Evolutionary conservation across 2,888 invertebrate species (phyloP).

Genomic region (Nemapogon koenigi): DNA sequence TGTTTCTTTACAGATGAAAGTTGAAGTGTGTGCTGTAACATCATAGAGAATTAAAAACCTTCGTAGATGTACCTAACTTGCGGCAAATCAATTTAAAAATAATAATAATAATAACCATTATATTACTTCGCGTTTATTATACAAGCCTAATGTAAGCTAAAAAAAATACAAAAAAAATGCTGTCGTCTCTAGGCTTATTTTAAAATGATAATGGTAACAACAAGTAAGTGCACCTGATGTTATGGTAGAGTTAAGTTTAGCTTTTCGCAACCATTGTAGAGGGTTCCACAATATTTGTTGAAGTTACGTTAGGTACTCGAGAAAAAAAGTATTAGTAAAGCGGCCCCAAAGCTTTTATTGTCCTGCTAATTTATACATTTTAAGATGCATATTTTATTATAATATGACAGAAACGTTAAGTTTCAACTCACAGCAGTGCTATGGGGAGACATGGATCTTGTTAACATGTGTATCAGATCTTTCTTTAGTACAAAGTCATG

Average conservation of each 20-base stretch:
- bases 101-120: conserved; percentile 35
- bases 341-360: conserved; percentile 32
- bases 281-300: no score
- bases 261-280: conserved; percentile 4
- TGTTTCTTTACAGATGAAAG: conserved; percentile 53
- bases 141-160: conserved; percentile 53
- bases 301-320: conserved; percentile 1
- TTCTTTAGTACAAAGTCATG: conserved; percentile 45
- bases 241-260: background rate
- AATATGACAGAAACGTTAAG: conserved; percentile 59
- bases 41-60: conserved; percentile 57
- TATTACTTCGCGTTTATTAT: conserved; percentile 47
- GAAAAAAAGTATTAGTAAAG: conserved; percentile 41
- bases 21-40: conserved; percentile 52
- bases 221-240: conserved; percentile 54
- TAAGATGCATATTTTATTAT: conserved; percentile 50
- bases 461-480: background rate
- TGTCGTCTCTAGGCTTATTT: conserved; percentile 53
- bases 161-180: conserved; percentile 46
- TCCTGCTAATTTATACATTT: conserved; percentile 41
- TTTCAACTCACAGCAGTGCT: conserved; percentile 33
- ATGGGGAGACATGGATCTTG: conserved; percentile 37
- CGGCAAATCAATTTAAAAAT: conserved; percentile 50
- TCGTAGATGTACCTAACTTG: conserved; percentile 56
- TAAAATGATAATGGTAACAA: conserved; percentile 48